phyloP scores from a whole-genome alignment of 1,140 invertebrate species.

The Eufriesea mexicana region DNA sequence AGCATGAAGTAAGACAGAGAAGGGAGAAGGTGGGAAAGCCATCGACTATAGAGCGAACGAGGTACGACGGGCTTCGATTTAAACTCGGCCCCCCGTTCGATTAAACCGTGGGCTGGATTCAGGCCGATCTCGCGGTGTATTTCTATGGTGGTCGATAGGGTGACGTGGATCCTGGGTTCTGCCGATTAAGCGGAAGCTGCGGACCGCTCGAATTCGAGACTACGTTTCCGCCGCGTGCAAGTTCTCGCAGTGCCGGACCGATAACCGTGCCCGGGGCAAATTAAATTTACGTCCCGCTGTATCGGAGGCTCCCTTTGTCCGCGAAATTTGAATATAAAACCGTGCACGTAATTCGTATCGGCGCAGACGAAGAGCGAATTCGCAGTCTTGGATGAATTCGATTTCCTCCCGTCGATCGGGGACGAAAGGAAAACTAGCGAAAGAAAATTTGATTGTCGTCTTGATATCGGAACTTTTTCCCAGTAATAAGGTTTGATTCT shows the following conservation, averaged over 20 bases:
- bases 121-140: conserved; percentile 18
- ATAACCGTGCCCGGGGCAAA: not conserved
- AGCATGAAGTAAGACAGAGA: not conserved
- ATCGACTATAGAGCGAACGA: too few relatives aligned
- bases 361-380: not conserved
- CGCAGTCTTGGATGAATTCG: not conserved
- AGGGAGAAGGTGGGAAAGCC: not conserved
- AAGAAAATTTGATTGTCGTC: not conserved
- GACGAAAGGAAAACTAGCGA: not conserved
- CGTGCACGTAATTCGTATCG: not conserved
- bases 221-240: conserved; percentile 25
- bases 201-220: conserved; percentile 10
- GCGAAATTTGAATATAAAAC: conserved; percentile 32
- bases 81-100: conserved; percentile 31
- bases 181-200: conserved; percentile 38
- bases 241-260: not conserved
- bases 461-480: too few relatives aligned
- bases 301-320: conserved; percentile 9
- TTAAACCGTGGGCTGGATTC: conserved; percentile 27
- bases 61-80: conserved; percentile 21
- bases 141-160: conserved; percentile 18
- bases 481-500: too few relatives aligned
- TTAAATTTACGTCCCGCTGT: conserved; percentile 25
- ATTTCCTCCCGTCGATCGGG: not conserved
- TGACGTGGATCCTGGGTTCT: conserved; percentile 18